Evolutionary conservation across 2,113 vertebrate species (phyloP).

Genomic region (Ornithorhynchus anatinus): DNA sequence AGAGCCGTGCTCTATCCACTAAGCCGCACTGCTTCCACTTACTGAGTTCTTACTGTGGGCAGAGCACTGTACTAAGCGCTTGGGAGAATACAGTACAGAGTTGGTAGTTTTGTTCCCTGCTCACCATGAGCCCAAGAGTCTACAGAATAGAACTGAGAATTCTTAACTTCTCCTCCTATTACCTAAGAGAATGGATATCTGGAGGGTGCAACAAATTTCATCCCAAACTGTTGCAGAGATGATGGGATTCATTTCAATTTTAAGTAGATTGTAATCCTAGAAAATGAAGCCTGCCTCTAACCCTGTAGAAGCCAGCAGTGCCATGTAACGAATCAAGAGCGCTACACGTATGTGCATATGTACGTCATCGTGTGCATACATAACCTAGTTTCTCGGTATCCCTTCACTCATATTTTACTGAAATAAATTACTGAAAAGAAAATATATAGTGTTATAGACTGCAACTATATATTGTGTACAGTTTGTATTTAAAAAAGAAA

Average conservation of each 20-base stretch:
- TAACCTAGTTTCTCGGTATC: neutral
- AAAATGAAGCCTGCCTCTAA: neutral
- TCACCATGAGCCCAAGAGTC: too few relatives aligned
- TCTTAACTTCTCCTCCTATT: too few relatives aligned
- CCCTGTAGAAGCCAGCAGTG: too few relatives aligned
- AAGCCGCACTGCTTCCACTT: too few relatives aligned
- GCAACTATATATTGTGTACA: conserved; percentile 77
- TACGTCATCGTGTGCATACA: neutral
- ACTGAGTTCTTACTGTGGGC: too few relatives aligned
- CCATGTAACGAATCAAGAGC: too few relatives aligned
- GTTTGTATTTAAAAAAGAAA: conserved; percentile 77
- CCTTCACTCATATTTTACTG: conserved; percentile 19
- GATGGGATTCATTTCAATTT: neutral
- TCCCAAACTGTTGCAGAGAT: neutral
- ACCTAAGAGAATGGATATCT: neutral
- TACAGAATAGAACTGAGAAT: too few relatives aligned
- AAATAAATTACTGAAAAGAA: conserved; percentile 65
- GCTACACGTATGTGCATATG: neutral
- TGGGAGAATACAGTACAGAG: too few relatives aligned
- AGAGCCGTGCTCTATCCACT: too few relatives aligned
- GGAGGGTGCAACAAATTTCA: neutral
- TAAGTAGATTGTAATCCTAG: neutral
- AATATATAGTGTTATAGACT: conserved; percentile 67
- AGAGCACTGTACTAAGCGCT: too few relatives aligned
- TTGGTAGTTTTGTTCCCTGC: too few relatives aligned